phyloP scores from a whole-genome alignment of 2,797 vertebrate species.

The Muscicapa striata region DNA sequence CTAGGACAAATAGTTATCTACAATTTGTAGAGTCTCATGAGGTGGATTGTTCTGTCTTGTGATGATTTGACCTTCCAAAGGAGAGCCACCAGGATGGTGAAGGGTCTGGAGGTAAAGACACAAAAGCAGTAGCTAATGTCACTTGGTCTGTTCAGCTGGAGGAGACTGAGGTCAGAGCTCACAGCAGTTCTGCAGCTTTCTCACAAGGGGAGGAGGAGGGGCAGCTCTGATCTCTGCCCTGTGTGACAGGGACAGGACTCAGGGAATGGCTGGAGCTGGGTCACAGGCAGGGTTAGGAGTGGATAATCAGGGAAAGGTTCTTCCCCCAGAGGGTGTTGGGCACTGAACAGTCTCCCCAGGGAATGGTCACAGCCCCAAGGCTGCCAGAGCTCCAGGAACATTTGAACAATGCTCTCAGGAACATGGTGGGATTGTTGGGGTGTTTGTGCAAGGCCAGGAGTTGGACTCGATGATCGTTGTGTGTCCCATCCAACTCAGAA shows the following conservation, averaged over 20 bases:
- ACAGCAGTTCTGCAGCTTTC: background rate
- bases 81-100: background rate
- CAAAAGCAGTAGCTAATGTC: background rate
- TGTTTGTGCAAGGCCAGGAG: background rate
- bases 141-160: background rate
- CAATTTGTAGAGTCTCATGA: background rate
- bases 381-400: background rate
- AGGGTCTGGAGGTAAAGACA: background rate
- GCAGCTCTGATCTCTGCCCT: background rate
- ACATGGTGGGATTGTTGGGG: background rate
- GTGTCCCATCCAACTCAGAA: background rate
- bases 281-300: accelerated
- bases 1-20: background rate
- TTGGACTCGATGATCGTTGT: background rate
- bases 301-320: background rate
- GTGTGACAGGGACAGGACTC: background rate
- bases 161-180: background rate
- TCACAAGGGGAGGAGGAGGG: background rate
- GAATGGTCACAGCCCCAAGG: background rate
- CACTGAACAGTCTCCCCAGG: background rate
- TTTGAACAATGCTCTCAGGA: background rate
- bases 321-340: accelerated
- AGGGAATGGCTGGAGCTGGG: background rate
- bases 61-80: background rate
- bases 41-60: background rate